Evolutionary conservation across 2,888 invertebrate species (phyloP).

Genomic region (Mycalesis mineus): DNA sequence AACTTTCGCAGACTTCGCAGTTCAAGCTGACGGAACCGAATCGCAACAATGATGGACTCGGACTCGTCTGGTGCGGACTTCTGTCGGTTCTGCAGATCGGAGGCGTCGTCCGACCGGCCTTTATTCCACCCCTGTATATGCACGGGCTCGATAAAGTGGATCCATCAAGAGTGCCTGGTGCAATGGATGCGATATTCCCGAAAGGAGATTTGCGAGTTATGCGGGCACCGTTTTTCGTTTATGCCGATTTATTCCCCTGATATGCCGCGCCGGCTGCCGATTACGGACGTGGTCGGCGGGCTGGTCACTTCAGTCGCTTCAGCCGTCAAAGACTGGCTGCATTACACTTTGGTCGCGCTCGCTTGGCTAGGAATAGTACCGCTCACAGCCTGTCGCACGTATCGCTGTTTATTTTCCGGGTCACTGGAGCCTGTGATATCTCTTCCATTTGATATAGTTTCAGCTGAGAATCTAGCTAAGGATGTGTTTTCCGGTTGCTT

Average conservation of each 20-base stretch:
- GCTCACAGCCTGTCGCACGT: slow-evolving; percentile 96
- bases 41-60: slow-evolving; percentile 69
- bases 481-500: slow-evolving; percentile 98
- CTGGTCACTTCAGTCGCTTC: slow-evolving; percentile 92
- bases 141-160: slow-evolving; percentile 99
- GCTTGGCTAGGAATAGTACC: slow-evolving; percentile 99
- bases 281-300: slow-evolving; percentile 94
- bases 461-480: slow-evolving; percentile 93
- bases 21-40: slow-evolving; percentile 68
- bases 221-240: slow-evolving; percentile 98
- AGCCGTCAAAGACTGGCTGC: slow-evolving; percentile 97
- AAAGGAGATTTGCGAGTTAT: slow-evolving; percentile 99
- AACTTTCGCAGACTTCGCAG: slow-evolving; percentile 58
- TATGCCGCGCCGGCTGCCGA: slow-evolving; percentile 98
- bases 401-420: slow-evolving; percentile 94
- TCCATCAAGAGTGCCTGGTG: slow-evolving; percentile 98
- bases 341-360: slow-evolving; percentile 96
- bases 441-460: slow-evolving; percentile 93
- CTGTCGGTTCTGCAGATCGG: slow-evolving; percentile 98
- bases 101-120: slow-evolving; percentile 93
- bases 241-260: slow-evolving; percentile 99
- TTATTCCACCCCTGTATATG: slow-evolving; percentile 99
- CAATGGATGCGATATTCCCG: slow-evolving; percentile 99
- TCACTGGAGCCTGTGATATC: slow-evolving; percentile 91
- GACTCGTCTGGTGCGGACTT: slow-evolving; percentile 87